phyloP scores from a whole-genome alignment of 2,113 vertebrate species.

The Vulpes ferrilata region DNA sequence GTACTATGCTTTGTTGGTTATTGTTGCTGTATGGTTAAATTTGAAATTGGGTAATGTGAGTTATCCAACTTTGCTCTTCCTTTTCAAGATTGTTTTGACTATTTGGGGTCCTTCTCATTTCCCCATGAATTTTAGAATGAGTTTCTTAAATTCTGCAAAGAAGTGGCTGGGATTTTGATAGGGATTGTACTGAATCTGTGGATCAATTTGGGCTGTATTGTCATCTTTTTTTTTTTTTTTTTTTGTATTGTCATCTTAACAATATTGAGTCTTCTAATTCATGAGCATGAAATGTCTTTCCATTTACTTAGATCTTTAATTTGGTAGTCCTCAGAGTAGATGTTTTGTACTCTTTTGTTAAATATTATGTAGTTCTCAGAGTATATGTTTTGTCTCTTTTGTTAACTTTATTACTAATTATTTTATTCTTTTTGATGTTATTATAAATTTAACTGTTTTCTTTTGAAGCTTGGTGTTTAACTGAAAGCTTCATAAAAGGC shows the following conservation, averaged over 20 bases:
- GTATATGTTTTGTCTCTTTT: not conserved
- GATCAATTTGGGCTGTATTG: not conserved
- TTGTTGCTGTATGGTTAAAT: slow-evolving; percentile 28
- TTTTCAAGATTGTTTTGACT: slow-evolving; percentile 48
- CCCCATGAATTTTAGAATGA: slow-evolving; percentile 36
- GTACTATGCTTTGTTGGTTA: slow-evolving; percentile 34
- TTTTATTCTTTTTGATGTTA: slow-evolving; percentile 37
- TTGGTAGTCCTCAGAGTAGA: not conserved
- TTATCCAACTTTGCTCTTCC: not conserved
- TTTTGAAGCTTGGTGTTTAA: not conserved
- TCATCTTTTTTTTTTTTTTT: too few relatives aligned
- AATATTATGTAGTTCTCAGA: slow-evolving; percentile 37
- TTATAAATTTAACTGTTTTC: not conserved
- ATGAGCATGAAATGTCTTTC: slow-evolving; percentile 4
- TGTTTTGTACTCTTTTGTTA: not conserved
- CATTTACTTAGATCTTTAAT: slow-evolving; percentile 39
- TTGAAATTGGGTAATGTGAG: slow-evolving; percentile 8
- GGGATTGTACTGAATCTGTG: not conserved
- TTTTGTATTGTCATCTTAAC: not conserved
- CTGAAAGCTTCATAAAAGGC: slow-evolving; percentile 16
- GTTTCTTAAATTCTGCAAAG: slow-evolving; percentile 53
- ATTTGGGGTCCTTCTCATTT: not conserved
- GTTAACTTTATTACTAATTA: slow-evolving; percentile 3
- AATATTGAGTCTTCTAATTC: not conserved
- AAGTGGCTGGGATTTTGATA: not conserved